phyloP scores from a whole-genome alignment of 2,113 vertebrate genomes.

The Pagrus major region DNA sequence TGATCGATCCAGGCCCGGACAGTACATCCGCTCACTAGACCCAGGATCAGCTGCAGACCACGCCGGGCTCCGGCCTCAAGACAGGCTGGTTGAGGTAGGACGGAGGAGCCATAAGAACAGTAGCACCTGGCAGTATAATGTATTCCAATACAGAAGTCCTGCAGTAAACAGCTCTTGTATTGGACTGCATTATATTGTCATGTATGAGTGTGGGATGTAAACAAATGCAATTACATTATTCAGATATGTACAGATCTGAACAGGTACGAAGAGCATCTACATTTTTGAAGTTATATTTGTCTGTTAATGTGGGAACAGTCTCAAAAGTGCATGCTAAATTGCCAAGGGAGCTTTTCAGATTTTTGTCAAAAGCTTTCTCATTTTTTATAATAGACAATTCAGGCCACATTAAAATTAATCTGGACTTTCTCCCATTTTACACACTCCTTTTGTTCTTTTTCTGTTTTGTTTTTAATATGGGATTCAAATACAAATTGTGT shows the following conservation, averaged over 20 bases:
- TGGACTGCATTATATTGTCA: background rate
- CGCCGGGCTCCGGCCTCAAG: constrained; percentile 92
- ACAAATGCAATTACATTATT: background rate
- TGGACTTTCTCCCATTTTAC: background rate
- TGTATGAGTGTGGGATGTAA: background rate
- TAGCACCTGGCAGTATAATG: background rate
- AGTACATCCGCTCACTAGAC: constrained; percentile 96
- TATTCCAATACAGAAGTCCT: background rate
- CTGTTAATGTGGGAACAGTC: background rate
- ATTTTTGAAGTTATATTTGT: background rate
- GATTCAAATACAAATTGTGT: no score
- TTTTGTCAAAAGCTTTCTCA: background rate
- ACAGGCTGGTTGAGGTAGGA: constrained; percentile 92
- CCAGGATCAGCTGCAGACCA: constrained; percentile 89
- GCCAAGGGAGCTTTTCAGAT: background rate
- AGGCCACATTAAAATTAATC: background rate
- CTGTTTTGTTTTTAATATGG: no score
- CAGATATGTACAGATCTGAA: background rate
- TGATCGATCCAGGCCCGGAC: constrained; percentile 92
- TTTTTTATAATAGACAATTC: background rate
- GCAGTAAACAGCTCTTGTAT: background rate
- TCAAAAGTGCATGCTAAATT: background rate
- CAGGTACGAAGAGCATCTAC: background rate
- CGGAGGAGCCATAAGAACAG: background rate
- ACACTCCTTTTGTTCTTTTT: background rate